These are phyloP conservation scores for Andricus quercusramuli DNA, from an alignment of 2,888 invertebrate species.

Conservation along the genomic window DNA sequence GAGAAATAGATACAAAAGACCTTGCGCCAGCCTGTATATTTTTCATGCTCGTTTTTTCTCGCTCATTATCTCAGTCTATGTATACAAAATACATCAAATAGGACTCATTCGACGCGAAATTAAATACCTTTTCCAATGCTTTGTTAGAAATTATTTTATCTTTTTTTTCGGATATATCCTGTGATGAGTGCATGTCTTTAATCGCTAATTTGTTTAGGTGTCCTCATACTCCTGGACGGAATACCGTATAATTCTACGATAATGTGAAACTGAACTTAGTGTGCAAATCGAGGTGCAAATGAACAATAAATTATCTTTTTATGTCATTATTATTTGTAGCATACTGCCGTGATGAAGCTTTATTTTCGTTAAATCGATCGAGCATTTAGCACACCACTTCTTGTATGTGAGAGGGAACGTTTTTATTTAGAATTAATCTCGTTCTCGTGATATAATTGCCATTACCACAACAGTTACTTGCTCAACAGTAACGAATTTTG, in stretches of 20 bases:
- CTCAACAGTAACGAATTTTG: conserved; percentile 1
- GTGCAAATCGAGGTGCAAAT: neutral
- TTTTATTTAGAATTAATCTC: conserved; percentile 7
- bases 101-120: too few relatives aligned
- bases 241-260: neutral
- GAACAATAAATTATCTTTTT: neutral
- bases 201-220: too few relatives aligned
- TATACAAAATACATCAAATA: too few relatives aligned
- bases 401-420: neutral
- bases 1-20: too few relatives aligned
- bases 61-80: too few relatives aligned
- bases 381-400: neutral
- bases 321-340: neutral
- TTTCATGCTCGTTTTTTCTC: too few relatives aligned
- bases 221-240: too few relatives aligned
- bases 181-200: too few relatives aligned
- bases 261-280: neutral
- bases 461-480: neutral
- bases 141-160: too few relatives aligned
- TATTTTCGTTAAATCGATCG: neutral
- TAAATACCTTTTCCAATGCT: too few relatives aligned
- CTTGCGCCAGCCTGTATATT: too few relatives aligned
- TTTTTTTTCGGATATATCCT: too few relatives aligned
- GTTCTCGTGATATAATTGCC: neutral
- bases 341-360: neutral